Percentiles rank a stretch among this genome's conserved stretches.
Conservation (phyloP, 2,113 vertebrate species). For the Penelope pileata region DNA sequence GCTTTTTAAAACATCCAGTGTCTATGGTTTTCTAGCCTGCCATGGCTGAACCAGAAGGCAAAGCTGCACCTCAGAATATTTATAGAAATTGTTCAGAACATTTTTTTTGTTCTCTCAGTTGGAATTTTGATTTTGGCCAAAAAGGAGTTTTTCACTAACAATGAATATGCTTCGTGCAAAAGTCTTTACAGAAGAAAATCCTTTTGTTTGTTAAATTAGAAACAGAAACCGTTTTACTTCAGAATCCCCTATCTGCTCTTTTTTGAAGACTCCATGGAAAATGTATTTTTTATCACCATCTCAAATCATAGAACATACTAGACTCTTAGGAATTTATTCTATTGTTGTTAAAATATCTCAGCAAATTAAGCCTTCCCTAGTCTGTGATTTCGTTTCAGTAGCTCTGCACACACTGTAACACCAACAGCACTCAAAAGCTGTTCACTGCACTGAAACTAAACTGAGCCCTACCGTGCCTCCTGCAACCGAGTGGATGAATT, state of each 20-base stretch:
- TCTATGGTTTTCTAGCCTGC: background rate
- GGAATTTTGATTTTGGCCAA: background rate
- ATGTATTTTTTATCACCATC: background rate
- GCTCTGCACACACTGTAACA: background rate
- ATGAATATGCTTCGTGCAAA: background rate
- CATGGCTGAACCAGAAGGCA: background rate
- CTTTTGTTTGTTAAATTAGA: background rate
- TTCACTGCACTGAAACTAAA: background rate
- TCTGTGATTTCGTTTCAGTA: conserved; percentile 1
- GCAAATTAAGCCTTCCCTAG: background rate
- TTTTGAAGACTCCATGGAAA: background rate
- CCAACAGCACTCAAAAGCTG: background rate
- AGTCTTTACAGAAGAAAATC: background rate
- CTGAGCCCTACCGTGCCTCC: background rate
- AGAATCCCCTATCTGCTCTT: background rate
- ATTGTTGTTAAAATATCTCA: background rate
- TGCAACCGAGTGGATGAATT: background rate
- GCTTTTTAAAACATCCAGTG: background rate
- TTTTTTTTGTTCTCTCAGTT: fast-evolving
- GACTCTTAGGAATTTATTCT: background rate
- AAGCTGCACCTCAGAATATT: background rate
- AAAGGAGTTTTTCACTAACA: background rate
- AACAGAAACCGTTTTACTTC: background rate
- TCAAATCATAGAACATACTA: background rate
- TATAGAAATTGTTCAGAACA: background rate